These are phyloP conservation scores for Athetis lepigone DNA, from an alignment of 2,888 invertebrate species.

Conservation along the genomic window DNA sequence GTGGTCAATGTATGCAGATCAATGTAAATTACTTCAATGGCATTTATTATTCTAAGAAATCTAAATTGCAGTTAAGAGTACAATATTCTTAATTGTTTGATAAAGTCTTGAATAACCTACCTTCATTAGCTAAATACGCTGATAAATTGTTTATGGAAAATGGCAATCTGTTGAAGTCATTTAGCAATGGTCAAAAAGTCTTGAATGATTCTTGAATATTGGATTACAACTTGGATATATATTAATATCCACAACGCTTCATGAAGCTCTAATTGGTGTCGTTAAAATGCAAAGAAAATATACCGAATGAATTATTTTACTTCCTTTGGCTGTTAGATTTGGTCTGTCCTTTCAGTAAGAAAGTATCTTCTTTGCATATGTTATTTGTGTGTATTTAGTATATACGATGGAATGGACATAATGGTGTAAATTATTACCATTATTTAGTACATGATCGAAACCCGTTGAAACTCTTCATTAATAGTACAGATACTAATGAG, in stretches of 20 bases:
- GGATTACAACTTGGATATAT: slow-evolving; percentile 33
- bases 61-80: too few species aligned
- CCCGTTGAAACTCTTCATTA: too few species aligned
- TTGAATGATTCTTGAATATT: slow-evolving; percentile 57
- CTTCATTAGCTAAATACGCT: too few species aligned
- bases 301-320: not conserved
- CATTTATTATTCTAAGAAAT: too few species aligned
- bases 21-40: slow-evolving; percentile 19
- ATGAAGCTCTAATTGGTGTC: slow-evolving; percentile 18
- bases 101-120: too few species aligned
- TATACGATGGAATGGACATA: too few species aligned
- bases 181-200: slow-evolving; percentile 54
- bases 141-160: too few species aligned
- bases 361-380: slow-evolving; percentile 49
- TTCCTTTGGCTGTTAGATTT: not conserved
- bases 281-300: slow-evolving; percentile 44
- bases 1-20: slow-evolving; percentile 66
- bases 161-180: too few species aligned
- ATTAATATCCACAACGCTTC: slow-evolving; percentile 18
- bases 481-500: too few species aligned
- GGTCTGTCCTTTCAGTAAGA: not conserved
- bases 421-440: too few species aligned
- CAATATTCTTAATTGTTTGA: too few species aligned
- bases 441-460: too few species aligned
- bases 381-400: slow-evolving; percentile 50